Conservation (phyloP, 2,797 vertebrate genomes). For the Poecilia picta region DNA sequence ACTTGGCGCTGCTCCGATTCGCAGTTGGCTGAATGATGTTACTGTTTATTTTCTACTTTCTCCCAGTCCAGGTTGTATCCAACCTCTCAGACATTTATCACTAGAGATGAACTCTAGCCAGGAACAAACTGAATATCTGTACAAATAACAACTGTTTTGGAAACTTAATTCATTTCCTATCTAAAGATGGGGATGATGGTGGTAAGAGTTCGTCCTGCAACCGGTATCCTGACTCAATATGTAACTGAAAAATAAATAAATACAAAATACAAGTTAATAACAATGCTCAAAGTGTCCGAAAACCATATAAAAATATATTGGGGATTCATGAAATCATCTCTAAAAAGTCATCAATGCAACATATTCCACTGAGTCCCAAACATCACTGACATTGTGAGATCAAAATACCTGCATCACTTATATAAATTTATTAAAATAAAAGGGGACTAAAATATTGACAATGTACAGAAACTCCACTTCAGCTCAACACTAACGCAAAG, state of each 20-base stretch:
- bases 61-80: not conserved
- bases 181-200: too few relatives aligned
- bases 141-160: not conserved
- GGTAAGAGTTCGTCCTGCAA: too few relatives aligned
- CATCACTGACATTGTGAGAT: not conserved
- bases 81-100: not conserved
- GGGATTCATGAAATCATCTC: not conserved
- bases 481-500: not conserved
- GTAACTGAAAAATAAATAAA: not conserved
- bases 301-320: not conserved
- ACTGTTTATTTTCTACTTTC: not conserved
- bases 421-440: not conserved
- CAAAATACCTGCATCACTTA: not conserved
- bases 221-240: not conserved
- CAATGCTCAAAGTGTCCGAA: not conserved
- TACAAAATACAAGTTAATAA: not conserved
- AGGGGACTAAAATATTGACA: not conserved
- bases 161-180: not conserved
- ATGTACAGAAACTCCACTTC: not conserved
- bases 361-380: not conserved
- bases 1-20: not conserved
- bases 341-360: not conserved
- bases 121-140: not conserved
- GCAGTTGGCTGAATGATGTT: not conserved
- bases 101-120: not conserved